Percentiles rank a stretch among this genome's conserved stretches.
phyloP scores from a whole-genome alignment of 2,113 vertebrate species.

The Paramormyrops kingsleyae region DNA sequence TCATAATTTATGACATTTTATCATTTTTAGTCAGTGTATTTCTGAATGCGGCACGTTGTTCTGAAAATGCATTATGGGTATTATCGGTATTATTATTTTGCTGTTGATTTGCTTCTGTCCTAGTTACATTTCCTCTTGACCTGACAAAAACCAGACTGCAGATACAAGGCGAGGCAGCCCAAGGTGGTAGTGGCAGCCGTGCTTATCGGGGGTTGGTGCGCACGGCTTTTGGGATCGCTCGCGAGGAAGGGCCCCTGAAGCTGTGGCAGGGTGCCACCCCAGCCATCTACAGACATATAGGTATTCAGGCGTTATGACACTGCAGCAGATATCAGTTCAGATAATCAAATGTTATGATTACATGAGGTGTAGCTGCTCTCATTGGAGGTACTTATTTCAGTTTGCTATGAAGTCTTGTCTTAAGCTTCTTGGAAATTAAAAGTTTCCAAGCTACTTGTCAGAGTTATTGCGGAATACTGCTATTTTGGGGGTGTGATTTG shows the following conservation, averaged over 20 bases:
- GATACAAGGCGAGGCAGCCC: conserved; percentile 70
- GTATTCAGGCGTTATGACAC: conserved; percentile 36
- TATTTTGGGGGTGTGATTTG: background rate
- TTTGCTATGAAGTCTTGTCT: background rate
- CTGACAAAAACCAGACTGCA: conserved; percentile 80
- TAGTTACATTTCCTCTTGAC: conserved; percentile 78
- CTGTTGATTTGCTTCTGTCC: background rate
- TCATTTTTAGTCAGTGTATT: background rate
- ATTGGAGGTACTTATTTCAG: background rate
- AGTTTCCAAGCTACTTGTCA: background rate
- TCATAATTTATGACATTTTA: background rate
- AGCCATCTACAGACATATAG: conserved; percentile 75
- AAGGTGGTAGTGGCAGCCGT: background rate
- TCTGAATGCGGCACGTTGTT: background rate
- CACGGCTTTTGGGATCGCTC: conserved; percentile 63
- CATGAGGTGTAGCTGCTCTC: background rate
- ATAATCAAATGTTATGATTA: background rate
- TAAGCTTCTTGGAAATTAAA: background rate
- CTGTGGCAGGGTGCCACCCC: conserved; percentile 78
- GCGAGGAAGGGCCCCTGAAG: conserved; percentile 67
- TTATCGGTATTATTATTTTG: background rate
- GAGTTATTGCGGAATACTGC: background rate
- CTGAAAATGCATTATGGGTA: background rate
- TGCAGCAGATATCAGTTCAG: background rate
- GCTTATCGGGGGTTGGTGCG: conserved; percentile 67